Conservation (phyloP, 2,113 vertebrate genomes). For the Heptranchias perlo region DNA sequence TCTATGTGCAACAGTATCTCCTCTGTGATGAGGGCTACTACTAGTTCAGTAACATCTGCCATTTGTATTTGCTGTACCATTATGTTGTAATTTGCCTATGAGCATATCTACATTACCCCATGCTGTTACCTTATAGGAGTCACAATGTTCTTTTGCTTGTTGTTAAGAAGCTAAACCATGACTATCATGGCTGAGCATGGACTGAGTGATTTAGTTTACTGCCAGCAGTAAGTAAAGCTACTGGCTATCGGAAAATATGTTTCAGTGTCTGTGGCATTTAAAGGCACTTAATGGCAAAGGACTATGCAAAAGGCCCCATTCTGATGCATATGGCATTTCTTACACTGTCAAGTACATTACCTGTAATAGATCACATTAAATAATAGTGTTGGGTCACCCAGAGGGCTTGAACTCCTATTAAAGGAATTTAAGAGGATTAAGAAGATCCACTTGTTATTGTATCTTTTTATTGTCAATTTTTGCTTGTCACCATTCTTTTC, state of each 20-base stretch:
- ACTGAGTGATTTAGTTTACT: neutral
- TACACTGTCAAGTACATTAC: neutral
- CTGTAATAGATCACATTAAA: neutral
- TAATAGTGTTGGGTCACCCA: neutral
- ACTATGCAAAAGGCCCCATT: neutral
- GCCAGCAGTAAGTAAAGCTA: neutral
- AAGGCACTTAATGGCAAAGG: neutral
- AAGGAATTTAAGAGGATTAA: neutral
- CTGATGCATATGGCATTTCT: neutral
- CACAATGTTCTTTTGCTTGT: neutral
- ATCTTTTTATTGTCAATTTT: neutral
- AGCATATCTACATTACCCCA: neutral
- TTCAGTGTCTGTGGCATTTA: neutral
- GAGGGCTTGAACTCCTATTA: neutral
- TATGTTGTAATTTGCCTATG: neutral
- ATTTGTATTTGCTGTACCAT: neutral
- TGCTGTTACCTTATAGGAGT: neutral
- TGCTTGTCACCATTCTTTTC: neutral
- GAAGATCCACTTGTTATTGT: neutral
- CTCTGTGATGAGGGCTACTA: neutral
- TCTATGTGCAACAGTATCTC: neutral
- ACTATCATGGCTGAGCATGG: neutral
- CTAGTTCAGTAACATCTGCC: neutral
- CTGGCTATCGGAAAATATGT: neutral
- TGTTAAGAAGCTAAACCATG: neutral